These are phyloP conservation scores for Hemiscyllium ocellatum DNA, from an alignment of 2,113 vertebrate species.

Conservation along the genomic window DNA sequence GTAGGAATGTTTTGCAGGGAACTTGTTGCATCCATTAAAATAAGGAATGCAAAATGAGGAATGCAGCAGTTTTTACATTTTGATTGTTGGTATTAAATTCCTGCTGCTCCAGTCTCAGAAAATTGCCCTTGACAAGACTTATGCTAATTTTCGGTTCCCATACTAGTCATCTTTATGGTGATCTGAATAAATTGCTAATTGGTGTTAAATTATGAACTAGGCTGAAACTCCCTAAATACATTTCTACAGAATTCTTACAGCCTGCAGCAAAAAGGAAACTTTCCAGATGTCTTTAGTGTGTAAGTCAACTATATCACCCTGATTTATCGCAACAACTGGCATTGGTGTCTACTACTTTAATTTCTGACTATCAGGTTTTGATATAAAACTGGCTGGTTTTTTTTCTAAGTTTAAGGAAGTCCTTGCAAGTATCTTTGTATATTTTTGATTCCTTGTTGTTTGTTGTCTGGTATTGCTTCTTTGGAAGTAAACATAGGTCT, in stretches of 20 bases:
- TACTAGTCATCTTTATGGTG: neutral
- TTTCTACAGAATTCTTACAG: neutral
- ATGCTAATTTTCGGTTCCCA: neutral
- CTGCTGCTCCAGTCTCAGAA: neutral
- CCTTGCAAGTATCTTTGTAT: too few species aligned
- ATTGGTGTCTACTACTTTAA: neutral
- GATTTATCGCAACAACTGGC: neutral
- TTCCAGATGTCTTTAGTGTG: conserved; percentile 2
- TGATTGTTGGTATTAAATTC: neutral
- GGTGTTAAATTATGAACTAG: neutral
- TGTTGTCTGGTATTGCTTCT: neutral
- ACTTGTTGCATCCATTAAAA: neutral
- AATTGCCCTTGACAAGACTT: neutral
- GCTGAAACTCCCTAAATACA: neutral
- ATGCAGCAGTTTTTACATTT: neutral
- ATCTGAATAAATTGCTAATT: neutral
- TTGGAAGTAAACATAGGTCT: neutral
- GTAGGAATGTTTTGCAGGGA: neutral
- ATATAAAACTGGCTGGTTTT: neutral
- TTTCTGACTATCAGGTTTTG: neutral
- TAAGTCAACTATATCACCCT: neutral
- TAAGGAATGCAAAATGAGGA: neutral
- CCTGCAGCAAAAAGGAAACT: neutral
- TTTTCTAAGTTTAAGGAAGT: neutral
- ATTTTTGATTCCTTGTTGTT: neutral